Base-by-base conservation (phyloP, 53 echinoderm and acorn worm species). In the Temnopleurus reevesii region DNA sequence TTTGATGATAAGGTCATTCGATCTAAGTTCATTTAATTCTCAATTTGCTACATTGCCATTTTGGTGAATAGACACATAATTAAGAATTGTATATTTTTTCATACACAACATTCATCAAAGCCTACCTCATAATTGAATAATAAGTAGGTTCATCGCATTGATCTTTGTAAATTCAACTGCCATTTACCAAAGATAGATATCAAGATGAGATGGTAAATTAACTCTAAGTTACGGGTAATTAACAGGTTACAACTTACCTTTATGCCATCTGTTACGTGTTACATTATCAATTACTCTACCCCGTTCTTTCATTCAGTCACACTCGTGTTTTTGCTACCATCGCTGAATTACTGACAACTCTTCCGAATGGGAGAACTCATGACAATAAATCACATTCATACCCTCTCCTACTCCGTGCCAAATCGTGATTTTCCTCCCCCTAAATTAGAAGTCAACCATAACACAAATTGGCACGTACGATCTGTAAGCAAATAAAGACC, bases 391-490 rank as follows among this genome's bases (percentile, higher is more conserved):
- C 85, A 15, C 85, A 85, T 85, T 85, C 43, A 60, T 38, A 59
- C 12, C 36, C 17, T 60, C 21, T 12, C 44, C 45, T 21, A 45
- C 43, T 85, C 41, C 85, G 85, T 85, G 85, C 85, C 60, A 45
- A 85, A 85, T 85, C 60, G 46, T 18, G 44, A 83, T 55, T 47
- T 85, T 13, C 19, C 83, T n/a, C 55, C 55, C 83, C 5, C 83
- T 55, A 55, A 56, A 83, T 55, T 17, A 83, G 57, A 53, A 53
- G 56, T 54, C 36, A 55, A 55, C 83, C 55, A 83, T 34, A 83
- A 83, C 83, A 85, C 60, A 85, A 61, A 59, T 59, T 44, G 85
- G 85, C 85, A 85, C 85, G 85, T 44, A 85, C 85, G 85, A 85
- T 59, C 60, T 29, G 23, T 85, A 60, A 59, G 60, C 36, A 59